These are phyloP conservation scores for Sebastes matsubarae DNA, from an alignment of 2,797 vertebrate species.

Conservation along the genomic window DNA sequence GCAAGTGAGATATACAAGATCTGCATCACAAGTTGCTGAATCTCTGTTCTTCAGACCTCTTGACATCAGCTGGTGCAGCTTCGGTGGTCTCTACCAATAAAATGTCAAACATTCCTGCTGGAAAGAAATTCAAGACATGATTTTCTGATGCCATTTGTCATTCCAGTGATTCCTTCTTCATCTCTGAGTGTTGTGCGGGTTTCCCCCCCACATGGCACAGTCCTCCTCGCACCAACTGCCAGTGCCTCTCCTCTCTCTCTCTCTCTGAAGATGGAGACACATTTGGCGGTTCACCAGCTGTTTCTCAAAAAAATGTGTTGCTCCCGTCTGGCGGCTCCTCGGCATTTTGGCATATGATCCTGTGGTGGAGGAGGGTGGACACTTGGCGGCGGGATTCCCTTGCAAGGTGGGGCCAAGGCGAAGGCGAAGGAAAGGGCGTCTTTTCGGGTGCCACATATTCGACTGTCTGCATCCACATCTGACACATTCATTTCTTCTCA, in stretches of 20 bases:
- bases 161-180: constrained; percentile 50
- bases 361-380: constrained; percentile 32
- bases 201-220: constrained; percentile 34
- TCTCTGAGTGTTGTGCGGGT: constrained; percentile 40
- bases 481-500: neutral
- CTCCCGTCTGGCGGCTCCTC: constrained; percentile 30
- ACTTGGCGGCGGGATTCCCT: constrained; percentile 62
- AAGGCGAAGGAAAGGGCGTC: constrained; percentile 1
- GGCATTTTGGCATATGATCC: constrained; percentile 62
- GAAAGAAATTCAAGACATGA: constrained; percentile 19
- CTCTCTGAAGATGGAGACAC: constrained; percentile 52
- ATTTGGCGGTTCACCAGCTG: constrained; percentile 67
- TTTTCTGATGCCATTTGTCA: constrained; percentile 54
- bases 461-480: constrained; percentile 14
- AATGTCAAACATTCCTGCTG: constrained; percentile 12
- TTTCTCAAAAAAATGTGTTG: constrained; percentile 49
- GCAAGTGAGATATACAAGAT: neutral
- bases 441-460: constrained; percentile 34
- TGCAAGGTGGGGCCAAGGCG: constrained; percentile 60
- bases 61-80: constrained; percentile 19
- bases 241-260: constrained; percentile 2
- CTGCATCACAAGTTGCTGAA: neutral
- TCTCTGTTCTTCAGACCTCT: neutral
- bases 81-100: neutral
- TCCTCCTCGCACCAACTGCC: constrained; percentile 66